A percentile compares a stretch with the other conserved stretches of the same genome.
Evolutionary conservation across 2,797 vertebrate genomes (phyloP).

Genomic region (Kryptolebias ocellatus): DNA sequence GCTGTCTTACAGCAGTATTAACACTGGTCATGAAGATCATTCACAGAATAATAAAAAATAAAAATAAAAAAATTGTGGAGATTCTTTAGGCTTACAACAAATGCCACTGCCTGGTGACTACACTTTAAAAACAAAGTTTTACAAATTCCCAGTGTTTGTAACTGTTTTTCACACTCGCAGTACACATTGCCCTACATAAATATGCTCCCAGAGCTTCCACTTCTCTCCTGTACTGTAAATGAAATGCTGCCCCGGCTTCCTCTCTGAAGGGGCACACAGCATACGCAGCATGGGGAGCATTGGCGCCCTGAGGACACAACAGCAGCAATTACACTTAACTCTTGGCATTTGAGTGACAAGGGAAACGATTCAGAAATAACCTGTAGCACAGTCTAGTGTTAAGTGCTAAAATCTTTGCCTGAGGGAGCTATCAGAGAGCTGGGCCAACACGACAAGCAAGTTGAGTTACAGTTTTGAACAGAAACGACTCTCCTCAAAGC

Average conservation of each 20-base stretch:
- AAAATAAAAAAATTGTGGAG: not conserved
- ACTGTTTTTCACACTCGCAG: not conserved
- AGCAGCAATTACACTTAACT: slow-evolving; percentile 61
- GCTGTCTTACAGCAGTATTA: slow-evolving; percentile 1
- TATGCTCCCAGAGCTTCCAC: slow-evolving; percentile 16
- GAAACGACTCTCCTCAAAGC: slow-evolving; percentile 29
- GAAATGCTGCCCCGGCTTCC: slow-evolving; percentile 21
- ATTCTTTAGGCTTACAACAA: not conserved
- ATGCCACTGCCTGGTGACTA: not conserved
- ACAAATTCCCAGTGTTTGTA: not conserved
- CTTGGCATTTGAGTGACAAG: slow-evolving; percentile 59
- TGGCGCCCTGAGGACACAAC: slow-evolving; percentile 49
- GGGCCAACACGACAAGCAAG: slow-evolving; percentile 39
- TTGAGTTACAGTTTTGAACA: slow-evolving; percentile 39
- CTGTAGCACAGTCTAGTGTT: slow-evolving; percentile 38
- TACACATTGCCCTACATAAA: slow-evolving; percentile 20
- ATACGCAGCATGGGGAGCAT: slow-evolving; percentile 18
- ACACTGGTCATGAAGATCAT: not conserved
- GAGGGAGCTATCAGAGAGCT: slow-evolving; percentile 36
- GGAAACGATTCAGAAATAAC: slow-evolving; percentile 63
- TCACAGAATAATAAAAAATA: slow-evolving; percentile 1
- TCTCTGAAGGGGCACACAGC: slow-evolving; percentile 32
- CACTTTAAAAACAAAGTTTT: not conserved
- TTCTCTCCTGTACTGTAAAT: slow-evolving; percentile 20
- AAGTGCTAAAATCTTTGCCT: slow-evolving; percentile 54